A percentile compares a stretch with the other conserved stretches of the same genome.
Conservation (phyloP, 2,797 vertebrate genomes). For the Cygnus olor region DNA sequence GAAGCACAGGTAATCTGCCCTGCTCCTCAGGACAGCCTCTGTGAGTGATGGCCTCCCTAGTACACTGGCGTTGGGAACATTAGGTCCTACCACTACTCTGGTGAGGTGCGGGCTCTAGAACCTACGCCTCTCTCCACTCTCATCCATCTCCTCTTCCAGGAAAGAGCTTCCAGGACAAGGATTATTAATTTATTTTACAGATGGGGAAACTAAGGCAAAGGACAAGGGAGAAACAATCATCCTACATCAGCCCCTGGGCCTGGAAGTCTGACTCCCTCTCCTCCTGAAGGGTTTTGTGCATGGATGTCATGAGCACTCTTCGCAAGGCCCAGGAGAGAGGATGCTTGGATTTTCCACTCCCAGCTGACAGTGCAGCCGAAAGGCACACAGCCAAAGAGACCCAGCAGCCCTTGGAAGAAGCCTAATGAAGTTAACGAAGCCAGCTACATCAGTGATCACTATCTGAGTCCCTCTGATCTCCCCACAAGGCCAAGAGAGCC, state of each 20-base stretch:
- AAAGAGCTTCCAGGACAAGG: neutral
- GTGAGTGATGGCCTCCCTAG: neutral
- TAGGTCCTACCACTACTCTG: neutral
- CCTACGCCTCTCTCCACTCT: neutral
- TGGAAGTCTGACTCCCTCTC: neutral
- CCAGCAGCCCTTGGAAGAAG: neutral
- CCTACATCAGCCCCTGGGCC: neutral
- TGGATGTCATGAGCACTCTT: neutral
- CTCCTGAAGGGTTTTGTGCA: neutral
- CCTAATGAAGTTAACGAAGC: neutral
- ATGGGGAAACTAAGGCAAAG: neutral
- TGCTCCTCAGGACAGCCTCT: neutral
- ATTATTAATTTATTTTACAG: neutral
- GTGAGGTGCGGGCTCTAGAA: neutral
- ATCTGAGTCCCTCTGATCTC: slow-evolving; percentile 21
- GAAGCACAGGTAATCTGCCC: neutral
- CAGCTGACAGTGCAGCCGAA: neutral
- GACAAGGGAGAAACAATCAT: neutral
- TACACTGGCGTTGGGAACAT: neutral
- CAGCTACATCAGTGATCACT: neutral
- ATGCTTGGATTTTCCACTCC: neutral
- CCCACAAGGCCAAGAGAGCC: neutral
- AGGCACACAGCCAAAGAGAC: neutral
- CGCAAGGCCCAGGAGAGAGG: neutral
- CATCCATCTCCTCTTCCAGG: neutral